Base-by-base conservation (phyloP, 2,113 vertebrate species). In the Chinchilla lanigera region DNA sequence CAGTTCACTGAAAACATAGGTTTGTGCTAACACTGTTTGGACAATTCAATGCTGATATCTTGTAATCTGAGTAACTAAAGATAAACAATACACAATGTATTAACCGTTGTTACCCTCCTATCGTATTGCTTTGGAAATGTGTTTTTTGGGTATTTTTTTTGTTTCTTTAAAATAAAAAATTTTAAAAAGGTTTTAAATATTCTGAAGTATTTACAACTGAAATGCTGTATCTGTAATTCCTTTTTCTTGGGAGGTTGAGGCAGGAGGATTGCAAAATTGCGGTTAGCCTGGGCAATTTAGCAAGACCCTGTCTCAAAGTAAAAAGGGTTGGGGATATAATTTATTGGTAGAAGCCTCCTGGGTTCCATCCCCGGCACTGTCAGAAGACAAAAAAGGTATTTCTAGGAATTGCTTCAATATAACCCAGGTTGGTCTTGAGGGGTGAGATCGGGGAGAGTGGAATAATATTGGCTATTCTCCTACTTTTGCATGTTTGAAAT, bases 201-300 rank as follows among this genome's bases (percentile, higher is more conserved):
- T 58, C 16, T 65, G 58, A 90, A 94, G n/a, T 89, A 80, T 63
- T 87, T 84, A 92, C 28, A 93, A 41, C 77, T 81, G 50, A 65
- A 84, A 77, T 54, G 30, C 3, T 65, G 41, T 75, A 20, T 71
- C 12, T 38, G 17, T 8, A 35, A 20, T n/a, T 17, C 16, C 67
- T n/a, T 5, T 5, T 71, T n/a, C n/a, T 71, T 38, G 17, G 35
- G 67, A 69, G 67, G 67, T 17, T 71, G 67, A 71, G 67, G n/a
- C 67, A 38, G 67, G 14, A 38, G 35, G 19, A 71, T 67, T 33
- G 65, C 28, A 67, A 67, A 67, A 35, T 35, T 35, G 12, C 35
- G 33, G 65, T 35, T 16, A 67, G 65, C 33, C 65, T 67, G 65
- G 65, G 11, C 33, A 30, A 67, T 28, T 67, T 67, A 35, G 65